phyloP scores from a whole-genome alignment of 2,113 vertebrate species.

The Typhlomys cinereus region DNA sequence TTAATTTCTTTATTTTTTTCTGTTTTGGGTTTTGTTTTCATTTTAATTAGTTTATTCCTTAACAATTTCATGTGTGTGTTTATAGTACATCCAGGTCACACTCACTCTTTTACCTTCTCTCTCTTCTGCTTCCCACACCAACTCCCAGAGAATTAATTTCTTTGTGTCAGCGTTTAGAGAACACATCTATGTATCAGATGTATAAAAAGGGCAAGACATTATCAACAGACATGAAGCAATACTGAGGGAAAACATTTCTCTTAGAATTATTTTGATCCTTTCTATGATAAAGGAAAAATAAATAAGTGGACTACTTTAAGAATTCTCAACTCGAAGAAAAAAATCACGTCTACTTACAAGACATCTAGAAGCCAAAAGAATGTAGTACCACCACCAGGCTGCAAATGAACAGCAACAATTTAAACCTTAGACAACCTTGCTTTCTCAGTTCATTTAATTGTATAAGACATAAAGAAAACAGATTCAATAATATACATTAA shows the following conservation, averaged over 20 bases:
- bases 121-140: too few relatives aligned
- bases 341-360: conserved; percentile 65
- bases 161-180: not conserved
- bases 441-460: conserved; percentile 32
- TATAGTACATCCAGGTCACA: too few relatives aligned
- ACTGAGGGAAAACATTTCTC: not conserved
- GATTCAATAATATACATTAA: conserved; percentile 3
- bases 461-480: conserved; percentile 8
- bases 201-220: not conserved
- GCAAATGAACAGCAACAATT: conserved; percentile 61
- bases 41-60: too few relatives aligned
- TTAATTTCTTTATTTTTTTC: not conserved
- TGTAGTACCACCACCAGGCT: conserved; percentile 62
- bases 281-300: conserved; percentile 38
- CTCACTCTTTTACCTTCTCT: too few relatives aligned
- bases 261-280: conserved; percentile 45
- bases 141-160: not conserved
- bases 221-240: not conserved
- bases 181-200: not conserved
- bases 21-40: too few relatives aligned
- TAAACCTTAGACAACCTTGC: conserved; percentile 57
- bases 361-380: conserved; percentile 59
- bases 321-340: conserved; percentile 36
- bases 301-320: not conserved
- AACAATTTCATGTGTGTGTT: too few relatives aligned